phyloP scores from a whole-genome alignment of 2,888 invertebrate genomes.

The Metalampra italica region DNA sequence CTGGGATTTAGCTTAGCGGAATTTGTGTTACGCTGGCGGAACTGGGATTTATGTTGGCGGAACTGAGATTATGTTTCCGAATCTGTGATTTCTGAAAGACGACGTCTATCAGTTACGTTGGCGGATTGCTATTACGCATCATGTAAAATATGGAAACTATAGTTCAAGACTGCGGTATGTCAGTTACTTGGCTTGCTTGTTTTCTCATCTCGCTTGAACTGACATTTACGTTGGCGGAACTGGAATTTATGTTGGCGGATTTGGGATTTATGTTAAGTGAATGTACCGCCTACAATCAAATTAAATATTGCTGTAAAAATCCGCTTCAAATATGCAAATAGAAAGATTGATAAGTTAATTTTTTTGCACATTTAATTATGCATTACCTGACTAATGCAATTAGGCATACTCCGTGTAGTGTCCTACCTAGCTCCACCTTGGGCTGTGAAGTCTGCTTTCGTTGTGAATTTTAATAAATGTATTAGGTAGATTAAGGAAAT shows the following conservation, averaged over 20 bases:
- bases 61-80: not conserved
- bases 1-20: constrained; percentile 6
- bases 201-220: not conserved
- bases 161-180: too few species aligned
- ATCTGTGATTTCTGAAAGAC: too few species aligned
- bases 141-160: too few species aligned
- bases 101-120: too few species aligned
- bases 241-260: not conserved
- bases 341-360: too few species aligned
- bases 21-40: not conserved
- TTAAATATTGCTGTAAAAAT: too few species aligned
- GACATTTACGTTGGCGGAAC: not conserved
- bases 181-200: too few species aligned
- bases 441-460: constrained; percentile 51
- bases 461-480: constrained; percentile 10
- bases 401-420: constrained; percentile 1
- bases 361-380: not conserved
- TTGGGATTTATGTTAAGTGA: not conserved
- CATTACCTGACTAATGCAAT: constrained; percentile 7
- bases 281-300: too few species aligned
- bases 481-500: not conserved
- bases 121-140: too few species aligned
- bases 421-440: constrained; percentile 33
- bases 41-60: not conserved
- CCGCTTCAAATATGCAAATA: too few species aligned